Conservation (phyloP, 2,888 invertebrate species). For the Nebria salina region DNA sequence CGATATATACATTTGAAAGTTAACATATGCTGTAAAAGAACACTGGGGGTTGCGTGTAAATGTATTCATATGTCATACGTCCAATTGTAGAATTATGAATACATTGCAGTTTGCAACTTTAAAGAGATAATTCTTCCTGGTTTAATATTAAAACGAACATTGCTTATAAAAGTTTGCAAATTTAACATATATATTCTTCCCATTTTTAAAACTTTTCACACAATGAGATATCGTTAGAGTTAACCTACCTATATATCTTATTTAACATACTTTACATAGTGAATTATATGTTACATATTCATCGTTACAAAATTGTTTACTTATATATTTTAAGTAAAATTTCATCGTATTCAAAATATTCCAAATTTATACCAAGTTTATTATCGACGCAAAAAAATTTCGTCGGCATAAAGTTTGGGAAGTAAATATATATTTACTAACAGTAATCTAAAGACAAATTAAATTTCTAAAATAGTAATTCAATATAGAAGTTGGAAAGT, state of each 20-base stretch:
- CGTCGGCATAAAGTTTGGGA: not conserved
- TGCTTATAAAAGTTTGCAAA: conserved; percentile 30
- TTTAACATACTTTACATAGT: too few species aligned
- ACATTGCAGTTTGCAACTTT: conserved; percentile 13
- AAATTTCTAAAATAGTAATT: not conserved
- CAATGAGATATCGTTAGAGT: not conserved
- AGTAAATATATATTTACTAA: not conserved
- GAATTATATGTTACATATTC: not conserved
- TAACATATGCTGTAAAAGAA: not conserved
- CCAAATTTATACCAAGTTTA: not conserved
- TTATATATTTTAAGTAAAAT: too few species aligned
- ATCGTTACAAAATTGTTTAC: not conserved
- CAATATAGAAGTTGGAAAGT: not conserved
- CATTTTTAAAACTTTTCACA: not conserved
- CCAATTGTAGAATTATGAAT: not conserved
- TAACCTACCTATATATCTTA: not conserved
- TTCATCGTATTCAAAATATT: not conserved
- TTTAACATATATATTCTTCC: conserved; percentile 32
- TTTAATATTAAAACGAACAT: conserved; percentile 29
- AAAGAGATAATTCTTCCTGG: conserved; percentile 27
- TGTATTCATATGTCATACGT: conserved; percentile 1
- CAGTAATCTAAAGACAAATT: not conserved
- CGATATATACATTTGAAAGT: not conserved
- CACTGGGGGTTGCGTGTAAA: not conserved
- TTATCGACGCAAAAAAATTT: not conserved